Evolutionary conservation across 2,888 invertebrate genomes (phyloP).

Genomic region (Meiosimyza decipiens): DNA sequence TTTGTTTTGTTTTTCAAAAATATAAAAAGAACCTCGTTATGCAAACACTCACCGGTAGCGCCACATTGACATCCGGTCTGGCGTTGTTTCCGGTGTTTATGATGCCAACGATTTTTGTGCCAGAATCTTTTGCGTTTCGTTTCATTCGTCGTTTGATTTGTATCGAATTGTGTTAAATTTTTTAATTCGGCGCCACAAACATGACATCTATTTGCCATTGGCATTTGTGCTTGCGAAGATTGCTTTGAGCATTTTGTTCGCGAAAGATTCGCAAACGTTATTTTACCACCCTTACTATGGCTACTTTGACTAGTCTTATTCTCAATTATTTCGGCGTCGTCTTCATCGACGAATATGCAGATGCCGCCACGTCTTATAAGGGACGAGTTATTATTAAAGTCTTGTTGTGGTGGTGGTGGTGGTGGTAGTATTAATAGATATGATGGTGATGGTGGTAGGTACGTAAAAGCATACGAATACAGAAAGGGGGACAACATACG

Average conservation of each 20-base stretch:
- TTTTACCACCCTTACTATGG: constrained; percentile 38
- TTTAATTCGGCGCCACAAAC: constrained; percentile 54
- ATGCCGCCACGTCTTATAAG: constrained; percentile 66
- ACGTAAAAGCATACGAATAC: constrained; percentile 8
- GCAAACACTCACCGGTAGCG: constrained; percentile 64
- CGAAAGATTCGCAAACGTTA: constrained; percentile 37
- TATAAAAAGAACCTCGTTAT: constrained; percentile 22
- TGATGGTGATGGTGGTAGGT: constrained; percentile 4
- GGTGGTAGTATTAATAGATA: constrained; percentile 11
- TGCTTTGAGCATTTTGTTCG: constrained; percentile 40
- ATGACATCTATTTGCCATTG: constrained; percentile 49
- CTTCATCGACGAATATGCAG: constrained; percentile 67
- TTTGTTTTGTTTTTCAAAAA: constrained; percentile 15
- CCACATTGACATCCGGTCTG: constrained; percentile 64
- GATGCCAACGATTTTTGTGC: constrained; percentile 61
- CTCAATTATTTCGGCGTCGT: constrained; percentile 63
- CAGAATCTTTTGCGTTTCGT: constrained; percentile 58
- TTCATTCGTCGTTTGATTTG: constrained; percentile 42
- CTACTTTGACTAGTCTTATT: constrained; percentile 52
- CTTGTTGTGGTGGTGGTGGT: constrained; percentile 33
- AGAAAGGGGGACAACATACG: constrained; percentile 5
- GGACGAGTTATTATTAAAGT: constrained; percentile 63
- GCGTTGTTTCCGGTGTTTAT: constrained; percentile 58
- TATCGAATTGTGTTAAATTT: constrained; percentile 32
- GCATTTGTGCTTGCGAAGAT: constrained; percentile 41